Conservation (phyloP, 1,140 invertebrate species). For the Danaus plexippus region DNA sequence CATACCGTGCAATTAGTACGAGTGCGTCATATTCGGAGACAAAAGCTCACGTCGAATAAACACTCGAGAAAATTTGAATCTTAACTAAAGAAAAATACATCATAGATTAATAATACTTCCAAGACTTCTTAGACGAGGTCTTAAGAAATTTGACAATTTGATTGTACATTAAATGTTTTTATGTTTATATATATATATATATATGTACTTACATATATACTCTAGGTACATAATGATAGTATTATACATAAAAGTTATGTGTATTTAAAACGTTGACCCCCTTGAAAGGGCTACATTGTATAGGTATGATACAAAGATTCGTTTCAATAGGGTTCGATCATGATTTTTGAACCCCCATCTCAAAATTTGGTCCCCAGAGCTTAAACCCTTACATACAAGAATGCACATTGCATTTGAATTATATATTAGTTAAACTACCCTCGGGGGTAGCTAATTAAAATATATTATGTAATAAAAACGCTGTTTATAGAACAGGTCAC, state of each 20-base stretch:
- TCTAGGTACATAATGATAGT: too few species aligned
- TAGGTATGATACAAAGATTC: constrained; percentile 27
- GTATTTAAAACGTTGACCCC: constrained; percentile 10
- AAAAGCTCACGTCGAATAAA: too few species aligned
- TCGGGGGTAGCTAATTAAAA: constrained; percentile 43
- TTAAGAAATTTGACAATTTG: too few species aligned
- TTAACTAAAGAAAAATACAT: too few species aligned
- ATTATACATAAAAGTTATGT: background rate
- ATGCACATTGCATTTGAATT: constrained; percentile 55
- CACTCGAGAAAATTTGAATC: too few species aligned
- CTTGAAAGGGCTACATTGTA: constrained; percentile 8
- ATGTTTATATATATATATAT: too few species aligned
- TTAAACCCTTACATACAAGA: constrained; percentile 49
- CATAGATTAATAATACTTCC: too few species aligned
- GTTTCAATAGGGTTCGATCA: constrained; percentile 57
- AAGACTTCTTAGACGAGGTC: too few species aligned
- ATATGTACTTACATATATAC: too few species aligned
- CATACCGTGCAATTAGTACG: constrained; percentile 11
- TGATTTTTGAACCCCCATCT: constrained; percentile 64
- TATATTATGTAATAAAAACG: constrained; percentile 31
- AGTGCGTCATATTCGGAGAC: too few species aligned
- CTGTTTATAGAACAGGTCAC: background rate
- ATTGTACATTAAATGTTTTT: too few species aligned
- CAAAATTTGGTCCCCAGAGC: constrained; percentile 55
- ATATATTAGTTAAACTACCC: constrained; percentile 16